phyloP scores from a whole-genome alignment of 1,140 invertebrate species.

The Pseudomyrmex pallidus region DNA sequence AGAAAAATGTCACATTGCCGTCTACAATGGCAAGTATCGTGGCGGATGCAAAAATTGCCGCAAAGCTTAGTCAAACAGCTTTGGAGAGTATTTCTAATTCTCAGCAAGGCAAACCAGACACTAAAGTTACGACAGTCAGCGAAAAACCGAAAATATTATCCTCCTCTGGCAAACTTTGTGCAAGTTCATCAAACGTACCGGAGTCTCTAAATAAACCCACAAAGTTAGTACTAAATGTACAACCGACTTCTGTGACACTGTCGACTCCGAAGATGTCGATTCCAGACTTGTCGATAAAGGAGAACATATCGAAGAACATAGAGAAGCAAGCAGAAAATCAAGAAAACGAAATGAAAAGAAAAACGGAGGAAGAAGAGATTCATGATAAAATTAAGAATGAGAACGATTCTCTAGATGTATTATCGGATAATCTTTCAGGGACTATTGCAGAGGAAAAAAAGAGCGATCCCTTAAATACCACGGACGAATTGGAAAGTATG shows the following conservation, averaged over 20 bases:
- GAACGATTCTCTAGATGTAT: background rate
- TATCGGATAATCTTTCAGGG: background rate
- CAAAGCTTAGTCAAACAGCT: slow-evolving; percentile 76
- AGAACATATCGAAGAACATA: slow-evolving; percentile 44
- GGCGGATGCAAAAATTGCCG: slow-evolving; percentile 79
- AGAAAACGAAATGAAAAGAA: slow-evolving; percentile 34
- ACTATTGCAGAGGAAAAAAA: slow-evolving; percentile 70
- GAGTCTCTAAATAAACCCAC: slow-evolving; percentile 46
- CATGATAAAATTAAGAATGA: slow-evolving; percentile 54
- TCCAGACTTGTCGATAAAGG: slow-evolving; percentile 75
- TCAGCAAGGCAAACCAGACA: slow-evolving; percentile 42
- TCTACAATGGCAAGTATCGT: slow-evolving; percentile 78
- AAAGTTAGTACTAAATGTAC: slow-evolving; percentile 67
- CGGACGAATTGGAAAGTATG: slow-evolving; percentile 84
- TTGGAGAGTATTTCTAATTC: slow-evolving; percentile 66
- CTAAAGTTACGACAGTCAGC: slow-evolving; percentile 1
- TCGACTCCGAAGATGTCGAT: slow-evolving; percentile 78
- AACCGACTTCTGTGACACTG: slow-evolving; percentile 79
- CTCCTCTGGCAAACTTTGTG: slow-evolving; percentile 19
- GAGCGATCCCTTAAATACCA: slow-evolving; percentile 79
- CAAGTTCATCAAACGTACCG: slow-evolving; percentile 25
- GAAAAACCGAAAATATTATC: slow-evolving; percentile 23
- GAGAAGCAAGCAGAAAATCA: slow-evolving; percentile 51
- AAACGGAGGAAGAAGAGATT: slow-evolving; percentile 55
- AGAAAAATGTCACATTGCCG: slow-evolving; percentile 67